These are phyloP conservation scores for Archips xylosteana DNA, from an alignment of 2,888 invertebrate species.

Conservation along the genomic window DNA sequence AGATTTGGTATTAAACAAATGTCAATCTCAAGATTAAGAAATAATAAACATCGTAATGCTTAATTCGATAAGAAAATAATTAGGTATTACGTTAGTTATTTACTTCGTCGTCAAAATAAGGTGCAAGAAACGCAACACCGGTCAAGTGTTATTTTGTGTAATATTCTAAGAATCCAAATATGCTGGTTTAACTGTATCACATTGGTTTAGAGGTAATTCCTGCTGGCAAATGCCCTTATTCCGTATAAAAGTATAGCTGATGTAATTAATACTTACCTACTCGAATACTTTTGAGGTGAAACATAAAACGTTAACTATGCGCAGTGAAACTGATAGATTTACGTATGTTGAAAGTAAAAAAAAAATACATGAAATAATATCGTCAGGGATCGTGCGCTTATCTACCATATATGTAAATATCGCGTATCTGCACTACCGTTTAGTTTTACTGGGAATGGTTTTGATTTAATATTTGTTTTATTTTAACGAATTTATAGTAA, in stretches of 20 bases:
- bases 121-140: conserved; percentile 70
- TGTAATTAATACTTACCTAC: conserved; percentile 13
- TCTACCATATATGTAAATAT: no score
- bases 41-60: no score
- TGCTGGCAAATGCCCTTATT: conserved; percentile 22
- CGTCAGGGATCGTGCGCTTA: no score
- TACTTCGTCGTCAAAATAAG: conserved; percentile 26
- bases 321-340: background rate
- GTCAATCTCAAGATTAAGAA: no score
- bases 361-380: background rate
- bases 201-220: conserved; percentile 28
- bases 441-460: no score
- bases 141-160: conserved; percentile 64
- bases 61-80: background rate
- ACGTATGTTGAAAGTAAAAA: background rate
- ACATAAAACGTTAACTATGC: background rate
- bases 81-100: conserved; percentile 10
- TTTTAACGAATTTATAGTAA: no score
- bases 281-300: conserved; percentile 2
- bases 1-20: no score
- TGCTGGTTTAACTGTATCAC: conserved; percentile 57
- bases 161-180: conserved; percentile 72
- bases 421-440: no score
- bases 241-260: conserved; percentile 14
- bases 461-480: no score